Evolutionary conservation across 2,888 invertebrate genomes (phyloP).

Genomic region (Polyommatus icarus): DNA sequence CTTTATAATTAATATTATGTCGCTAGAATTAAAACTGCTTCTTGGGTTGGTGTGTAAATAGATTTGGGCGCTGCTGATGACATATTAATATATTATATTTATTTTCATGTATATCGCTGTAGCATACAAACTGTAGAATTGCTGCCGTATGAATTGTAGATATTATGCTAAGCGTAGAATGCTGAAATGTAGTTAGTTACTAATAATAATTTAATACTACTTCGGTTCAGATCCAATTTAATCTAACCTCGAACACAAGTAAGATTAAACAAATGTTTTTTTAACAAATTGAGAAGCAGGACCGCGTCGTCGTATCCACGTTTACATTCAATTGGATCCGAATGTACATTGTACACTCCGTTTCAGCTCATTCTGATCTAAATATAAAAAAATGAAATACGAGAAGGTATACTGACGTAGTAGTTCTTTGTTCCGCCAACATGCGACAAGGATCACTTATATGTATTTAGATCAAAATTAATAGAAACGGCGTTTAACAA

Average conservation of each 20-base stretch:
- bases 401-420: no score
- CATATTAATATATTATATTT: background rate
- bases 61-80: background rate
- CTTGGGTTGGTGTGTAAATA: background rate
- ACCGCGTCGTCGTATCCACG: background rate
- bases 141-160: background rate
- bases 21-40: background rate
- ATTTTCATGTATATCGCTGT: background rate
- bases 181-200: background rate
- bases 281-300: background rate
- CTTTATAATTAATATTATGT: background rate
- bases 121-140: background rate
- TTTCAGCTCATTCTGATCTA: no score
- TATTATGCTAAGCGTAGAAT: background rate
- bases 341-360: background rate
- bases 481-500: background rate
- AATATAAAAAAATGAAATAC: no score
- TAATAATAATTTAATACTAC: constrained; percentile 29
- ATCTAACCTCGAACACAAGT: background rate
- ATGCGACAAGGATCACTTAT: background rate
- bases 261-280: background rate
- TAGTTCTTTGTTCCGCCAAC: background rate
- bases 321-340: background rate
- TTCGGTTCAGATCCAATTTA: constrained; percentile 12
- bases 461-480: background rate